A percentile compares a stretch with the other conserved stretches of the same genome.
These are phyloP conservation scores for Oriolus oriolus DNA, from an alignment of 2,113 vertebrate species.

Conservation along the genomic window DNA sequence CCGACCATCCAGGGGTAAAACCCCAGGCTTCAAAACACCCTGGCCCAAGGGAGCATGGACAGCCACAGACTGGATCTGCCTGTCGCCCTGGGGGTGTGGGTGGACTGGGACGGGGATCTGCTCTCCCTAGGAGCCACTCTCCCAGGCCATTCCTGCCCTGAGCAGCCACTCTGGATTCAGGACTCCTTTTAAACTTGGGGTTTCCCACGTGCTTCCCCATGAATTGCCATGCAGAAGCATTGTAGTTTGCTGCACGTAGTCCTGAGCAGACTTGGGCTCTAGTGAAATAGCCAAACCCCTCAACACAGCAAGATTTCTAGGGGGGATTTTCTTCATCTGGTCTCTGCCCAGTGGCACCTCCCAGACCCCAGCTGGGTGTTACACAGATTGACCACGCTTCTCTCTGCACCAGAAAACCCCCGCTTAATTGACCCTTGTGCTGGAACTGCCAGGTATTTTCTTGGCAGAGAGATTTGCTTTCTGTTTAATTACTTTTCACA, in stretches of 20 bases:
- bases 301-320: background rate
- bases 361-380: background rate
- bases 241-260: fast-evolving
- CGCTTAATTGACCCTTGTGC: background rate
- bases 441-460: constrained; percentile 54
- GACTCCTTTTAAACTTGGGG: background rate
- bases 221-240: background rate
- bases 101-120: background rate
- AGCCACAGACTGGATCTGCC: background rate
- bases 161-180: background rate
- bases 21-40: background rate
- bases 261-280: fast-evolving
- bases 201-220: background rate
- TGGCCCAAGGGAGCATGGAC: background rate
- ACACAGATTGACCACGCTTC: background rate
- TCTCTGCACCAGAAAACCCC: background rate
- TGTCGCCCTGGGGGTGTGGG: fast-evolving
- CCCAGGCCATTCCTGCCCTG: background rate
- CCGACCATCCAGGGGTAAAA: background rate
- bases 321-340: background rate
- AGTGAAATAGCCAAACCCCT: background rate
- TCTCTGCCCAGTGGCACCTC: background rate
- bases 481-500: constrained; percentile 58
- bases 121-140: background rate
- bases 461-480: constrained; percentile 38